Conservation (phyloP, 2,797 vertebrate genomes). For the Channa striata region DNA sequence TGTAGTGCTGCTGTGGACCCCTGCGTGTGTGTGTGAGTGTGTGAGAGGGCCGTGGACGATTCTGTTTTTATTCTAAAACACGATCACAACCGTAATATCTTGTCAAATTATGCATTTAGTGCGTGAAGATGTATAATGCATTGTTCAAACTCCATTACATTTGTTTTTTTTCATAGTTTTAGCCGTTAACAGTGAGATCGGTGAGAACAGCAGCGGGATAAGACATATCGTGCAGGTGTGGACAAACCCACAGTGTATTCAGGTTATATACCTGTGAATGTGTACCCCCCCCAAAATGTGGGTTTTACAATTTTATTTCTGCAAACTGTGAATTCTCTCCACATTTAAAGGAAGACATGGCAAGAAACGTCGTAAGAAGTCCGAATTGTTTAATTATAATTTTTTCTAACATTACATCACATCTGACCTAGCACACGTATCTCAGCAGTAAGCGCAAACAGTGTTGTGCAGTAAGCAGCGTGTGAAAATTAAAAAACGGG, state of each 20-base stretch:
- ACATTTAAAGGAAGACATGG: no score
- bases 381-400: no score
- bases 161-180: neutral
- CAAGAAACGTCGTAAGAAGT: no score
- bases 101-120: neutral
- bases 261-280: no score
- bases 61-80: conserved; percentile 30
- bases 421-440: neutral
- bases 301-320: no score
- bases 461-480: neutral
- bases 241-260: neutral
- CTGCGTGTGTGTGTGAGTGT: conserved; percentile 39
- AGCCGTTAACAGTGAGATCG: neutral
- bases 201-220: neutral
- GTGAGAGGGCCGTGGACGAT: conserved; percentile 26
- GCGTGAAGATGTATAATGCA: neutral
- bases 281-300: no score
- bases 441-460: neutral
- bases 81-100: conserved; percentile 6
- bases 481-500: neutral
- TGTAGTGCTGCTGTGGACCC: conserved; percentile 71
- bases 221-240: neutral
- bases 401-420: no score
- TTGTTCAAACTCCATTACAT: neutral
- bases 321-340: no score